Percentiles rank a stretch among this genome's conserved stretches.
These are phyloP conservation scores for Brachyhypopomus gauderio DNA, from an alignment of 2,113 vertebrate species.

Conservation along the genomic window DNA sequence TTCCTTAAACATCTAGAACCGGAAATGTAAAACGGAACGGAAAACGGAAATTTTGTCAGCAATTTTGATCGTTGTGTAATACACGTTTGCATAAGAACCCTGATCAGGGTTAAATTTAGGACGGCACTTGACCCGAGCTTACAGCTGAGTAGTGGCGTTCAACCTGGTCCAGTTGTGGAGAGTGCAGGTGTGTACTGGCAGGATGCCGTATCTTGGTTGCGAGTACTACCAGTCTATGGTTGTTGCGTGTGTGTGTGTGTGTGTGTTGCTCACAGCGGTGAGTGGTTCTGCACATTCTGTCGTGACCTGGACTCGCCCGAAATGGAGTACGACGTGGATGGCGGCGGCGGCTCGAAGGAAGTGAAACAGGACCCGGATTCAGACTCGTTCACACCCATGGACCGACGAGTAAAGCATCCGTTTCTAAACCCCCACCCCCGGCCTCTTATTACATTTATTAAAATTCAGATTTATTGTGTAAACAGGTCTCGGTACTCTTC, in stretches of 20 bases:
- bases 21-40: too few relatives aligned
- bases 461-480: not conserved
- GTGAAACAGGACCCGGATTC: conserved; percentile 57
- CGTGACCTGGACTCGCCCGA: conserved; percentile 84
- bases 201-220: too few relatives aligned
- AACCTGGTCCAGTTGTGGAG: too few relatives aligned
- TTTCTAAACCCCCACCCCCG: not conserved
- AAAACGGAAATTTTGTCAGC: too few relatives aligned
- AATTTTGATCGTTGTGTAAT: too few relatives aligned
- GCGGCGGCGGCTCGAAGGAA: conserved; percentile 64
- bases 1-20: too few relatives aligned
- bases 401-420: conserved; percentile 78
- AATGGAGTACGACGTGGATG: conserved; percentile 86
- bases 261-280: conserved; percentile 77
- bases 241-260: not conserved
- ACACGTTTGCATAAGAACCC: too few relatives aligned
- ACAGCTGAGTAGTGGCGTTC: too few relatives aligned
- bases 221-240: not conserved
- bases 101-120: too few relatives aligned
- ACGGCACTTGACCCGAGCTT: too few relatives aligned
- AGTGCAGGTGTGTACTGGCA: too few relatives aligned
- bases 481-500: not conserved
- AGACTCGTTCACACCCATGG: conserved; percentile 70
- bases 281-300: conserved; percentile 95
- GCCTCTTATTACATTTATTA: not conserved